A percentile compares a stretch with the other conserved stretches of the same genome.
These are phyloP conservation scores for Caenorhabditis inopinata DNA, from an alignment of 1,140 invertebrate species.

Conservation along the genomic window DNA sequence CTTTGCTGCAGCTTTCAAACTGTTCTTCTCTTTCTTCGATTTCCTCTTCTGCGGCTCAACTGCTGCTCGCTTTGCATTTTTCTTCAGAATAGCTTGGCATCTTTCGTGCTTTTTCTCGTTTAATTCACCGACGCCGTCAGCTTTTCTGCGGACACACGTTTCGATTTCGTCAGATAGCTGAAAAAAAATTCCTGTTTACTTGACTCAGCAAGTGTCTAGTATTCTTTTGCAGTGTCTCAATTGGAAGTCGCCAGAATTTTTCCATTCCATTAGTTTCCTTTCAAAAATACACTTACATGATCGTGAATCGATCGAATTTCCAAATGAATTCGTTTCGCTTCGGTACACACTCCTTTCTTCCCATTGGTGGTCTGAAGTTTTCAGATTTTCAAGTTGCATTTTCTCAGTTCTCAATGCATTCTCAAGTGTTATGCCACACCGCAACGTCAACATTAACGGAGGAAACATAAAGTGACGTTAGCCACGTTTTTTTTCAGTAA, in stretches of 20 bases:
- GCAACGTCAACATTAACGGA: background rate
- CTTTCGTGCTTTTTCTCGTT: conserved; percentile 30
- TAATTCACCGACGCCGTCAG: background rate
- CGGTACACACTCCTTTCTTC: conserved; percentile 35
- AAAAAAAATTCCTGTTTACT: background rate
- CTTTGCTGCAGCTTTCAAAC: conserved; percentile 4
- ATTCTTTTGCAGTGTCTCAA: too few species aligned
- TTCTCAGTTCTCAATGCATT: background rate
- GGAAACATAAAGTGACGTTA: background rate
- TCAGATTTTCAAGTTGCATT: background rate
- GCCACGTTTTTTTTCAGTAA: background rate
- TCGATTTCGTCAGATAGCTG: conserved; percentile 27
- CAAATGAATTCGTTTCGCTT: conserved; percentile 34
- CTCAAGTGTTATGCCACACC: conserved; percentile 21
- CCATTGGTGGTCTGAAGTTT: conserved; percentile 14
- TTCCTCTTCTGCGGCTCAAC: conserved; percentile 32
- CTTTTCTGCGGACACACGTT: conserved; percentile 30
- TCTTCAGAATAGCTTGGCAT: conserved; percentile 29
- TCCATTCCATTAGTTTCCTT: too few species aligned
- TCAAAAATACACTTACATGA: background rate
- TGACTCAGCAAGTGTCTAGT: too few species aligned
- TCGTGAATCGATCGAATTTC: conserved; percentile 30
- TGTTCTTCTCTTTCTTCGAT: conserved; percentile 33
- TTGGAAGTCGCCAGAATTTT: too few species aligned
- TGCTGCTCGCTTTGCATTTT: conserved; percentile 22